Evolutionary conservation across 92 coral and sea anemone species (phyloP), one percentile per base, ranked within the genome.

Genomic region (Actinernus sp.): DNA sequence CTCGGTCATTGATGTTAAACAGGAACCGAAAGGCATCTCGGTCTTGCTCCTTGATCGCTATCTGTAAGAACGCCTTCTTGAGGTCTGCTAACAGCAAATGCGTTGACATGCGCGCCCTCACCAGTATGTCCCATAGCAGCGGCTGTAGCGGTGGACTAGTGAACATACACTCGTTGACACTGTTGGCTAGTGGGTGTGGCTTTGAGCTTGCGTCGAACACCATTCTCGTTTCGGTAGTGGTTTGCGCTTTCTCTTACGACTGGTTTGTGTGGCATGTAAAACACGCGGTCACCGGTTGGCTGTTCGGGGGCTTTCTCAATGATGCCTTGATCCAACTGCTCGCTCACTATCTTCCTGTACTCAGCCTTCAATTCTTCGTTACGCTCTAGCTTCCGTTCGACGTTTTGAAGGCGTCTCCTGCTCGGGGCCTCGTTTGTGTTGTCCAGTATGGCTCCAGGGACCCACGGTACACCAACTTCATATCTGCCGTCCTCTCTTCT

Each of bases 151-250:
- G 78, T 2, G 69, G 82, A 8, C 91, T 81, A 19, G 74, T 59
- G 49, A 43, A 55, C 85, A 77, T 68, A 11, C 85, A 84, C 26
- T 78, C 78, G 25, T 85, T 84, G 9, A 78, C 46, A 30, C 86
- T 85, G 63, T 33, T 55, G 12, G 73, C 76, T 31, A 63, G 57
- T 8, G 84, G 84, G 17, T 76, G 72, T 6, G 72, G 78, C 21
- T 82, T 82, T 3, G 89, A 71, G 18, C 89, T 82, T 3, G 78
- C 89, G 49, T 68, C 78, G 29, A 73, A 82, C 10, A 82, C 88
- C 82, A 81, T 82, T n/a, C 78, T 18, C 46, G 71, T 81, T 45
- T 84, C 77, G 36, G 85, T 84, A 17, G 90, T 73, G 26, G 51
- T n/a, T 37, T 19, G 81, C 85, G 26, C 36, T 60, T 56, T 77